Base-by-base conservation (phyloP, 2,113 vertebrate genomes). In the Alligator mississippiensis region DNA sequence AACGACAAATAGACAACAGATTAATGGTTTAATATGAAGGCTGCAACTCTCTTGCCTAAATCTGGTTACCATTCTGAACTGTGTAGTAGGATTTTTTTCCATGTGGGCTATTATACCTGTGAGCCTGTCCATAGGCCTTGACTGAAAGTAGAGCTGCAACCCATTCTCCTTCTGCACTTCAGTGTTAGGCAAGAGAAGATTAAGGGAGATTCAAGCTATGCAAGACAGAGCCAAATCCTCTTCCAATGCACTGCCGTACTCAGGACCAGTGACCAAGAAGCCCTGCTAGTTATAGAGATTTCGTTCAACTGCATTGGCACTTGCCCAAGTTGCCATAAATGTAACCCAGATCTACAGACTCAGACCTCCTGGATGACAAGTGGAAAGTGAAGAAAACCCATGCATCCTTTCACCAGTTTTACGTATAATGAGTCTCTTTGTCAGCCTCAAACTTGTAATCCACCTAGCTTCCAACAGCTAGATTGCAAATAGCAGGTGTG, bases 121-220 rank as follows among this genome's bases (percentile, higher is more conserved):
- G 85, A 79, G 8, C 14, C 76, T 80, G 70, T 18, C 38, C 38
- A 80, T 90, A 17, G 13, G 4, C 8, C 24, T 63, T 77, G 30
- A 83, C 62, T 61, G 84, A 38, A 87, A 57, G n/a, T 63, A 91
- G 72, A 68, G 80, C 89, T 89, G 54, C 58, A 82, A 9, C 13
- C 34, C 6, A 2, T 25, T 2, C 38, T 16, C 54, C 14, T 82
- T 87, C 74, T 85, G 28, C 58, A 75, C 68, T 83, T 21, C 11
- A 64, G 77, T 87, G 83, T 30, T 24, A 89, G 63, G 21, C 91
- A 19, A 12, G 80, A 83, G 25, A 91, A 88, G 84, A 89, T 60
- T 1, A 61, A 6, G 25, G 60, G 61, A 84, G 55, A 12, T 13
- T 14, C 34, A 74, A 74, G 34, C 34, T 47, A n/a, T 21, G 11